Percentiles rank a stretch among this genome's conserved stretches.
Conservation (phyloP, 2,888 invertebrate genomes). For the Drosophila melanocephala region DNA sequence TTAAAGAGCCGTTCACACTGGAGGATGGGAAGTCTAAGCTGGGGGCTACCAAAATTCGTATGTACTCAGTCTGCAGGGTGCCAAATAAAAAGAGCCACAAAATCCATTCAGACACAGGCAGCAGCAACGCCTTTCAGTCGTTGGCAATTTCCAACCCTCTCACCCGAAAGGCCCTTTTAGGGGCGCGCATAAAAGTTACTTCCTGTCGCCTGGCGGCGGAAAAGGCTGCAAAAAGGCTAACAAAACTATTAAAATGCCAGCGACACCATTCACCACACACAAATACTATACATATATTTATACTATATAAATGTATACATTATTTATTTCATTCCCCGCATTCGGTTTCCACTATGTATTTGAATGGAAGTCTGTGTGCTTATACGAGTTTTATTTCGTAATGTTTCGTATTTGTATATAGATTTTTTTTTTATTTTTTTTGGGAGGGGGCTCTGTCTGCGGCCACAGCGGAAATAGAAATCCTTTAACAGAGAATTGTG, state of each 20-base stretch:
- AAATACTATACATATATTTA: conserved; percentile 4
- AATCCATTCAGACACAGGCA: conserved; percentile 68
- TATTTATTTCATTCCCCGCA: conserved; percentile 61
- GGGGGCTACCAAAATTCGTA: not conserved
- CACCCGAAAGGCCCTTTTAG: conserved; percentile 55
- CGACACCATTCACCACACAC: conserved; percentile 53
- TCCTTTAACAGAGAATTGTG: conserved; percentile 71
- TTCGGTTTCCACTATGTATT: conserved; percentile 9
- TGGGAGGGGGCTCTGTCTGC: conserved; percentile 50
- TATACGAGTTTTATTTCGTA: conserved; percentile 54
- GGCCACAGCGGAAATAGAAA: conserved; percentile 74
- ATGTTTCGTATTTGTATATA: conserved; percentile 30
- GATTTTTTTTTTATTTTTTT: conserved; percentile 11
- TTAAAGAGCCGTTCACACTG: conserved; percentile 14
- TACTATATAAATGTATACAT: conserved; percentile 55
- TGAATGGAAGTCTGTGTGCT: conserved; percentile 36
- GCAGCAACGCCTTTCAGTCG: conserved; percentile 47
- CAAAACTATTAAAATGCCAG: conserved; percentile 80
- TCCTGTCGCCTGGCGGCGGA: conserved; percentile 59
- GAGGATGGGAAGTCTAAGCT: not conserved
- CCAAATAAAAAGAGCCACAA: conserved; percentile 74
- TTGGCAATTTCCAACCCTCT: conserved; percentile 28
- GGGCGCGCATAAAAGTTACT: conserved; percentile 73
- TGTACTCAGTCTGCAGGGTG: conserved; percentile 44
- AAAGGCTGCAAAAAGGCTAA: conserved; percentile 61